Conservation (phyloP, 2,888 invertebrate genomes). For the Oxystoma pomonae region DNA sequence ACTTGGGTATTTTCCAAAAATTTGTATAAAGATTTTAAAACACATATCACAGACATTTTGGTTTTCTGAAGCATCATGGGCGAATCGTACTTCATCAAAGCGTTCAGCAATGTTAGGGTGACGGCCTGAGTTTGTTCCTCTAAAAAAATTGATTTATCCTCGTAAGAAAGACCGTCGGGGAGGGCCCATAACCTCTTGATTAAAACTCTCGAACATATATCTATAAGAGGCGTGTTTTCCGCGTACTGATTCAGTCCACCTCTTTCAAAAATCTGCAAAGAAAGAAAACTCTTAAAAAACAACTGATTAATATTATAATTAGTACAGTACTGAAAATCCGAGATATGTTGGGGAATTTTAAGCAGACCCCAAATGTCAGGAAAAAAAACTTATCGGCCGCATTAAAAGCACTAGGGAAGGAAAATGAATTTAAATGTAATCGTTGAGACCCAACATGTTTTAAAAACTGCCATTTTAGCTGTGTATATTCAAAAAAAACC, state of each 20-base stretch:
- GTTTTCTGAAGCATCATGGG: constrained; percentile 35
- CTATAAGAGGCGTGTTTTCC: constrained; percentile 46
- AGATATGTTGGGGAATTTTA: too few species aligned
- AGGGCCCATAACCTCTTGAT: constrained; percentile 32
- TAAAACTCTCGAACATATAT: constrained; percentile 27
- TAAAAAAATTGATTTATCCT: constrained; percentile 38
- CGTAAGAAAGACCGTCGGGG: constrained; percentile 35
- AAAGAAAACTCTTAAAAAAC: neutral
- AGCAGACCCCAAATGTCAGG: too few species aligned
- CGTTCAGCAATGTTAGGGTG: constrained; percentile 34
- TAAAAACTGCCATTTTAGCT: too few species aligned
- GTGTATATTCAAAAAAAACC: too few species aligned
- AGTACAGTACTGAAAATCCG: too few species aligned
- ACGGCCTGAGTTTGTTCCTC: constrained; percentile 39
- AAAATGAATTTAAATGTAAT: too few species aligned
- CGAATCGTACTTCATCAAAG: constrained; percentile 31
- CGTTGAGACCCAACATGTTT: too few species aligned
- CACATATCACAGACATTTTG: constrained; percentile 36
- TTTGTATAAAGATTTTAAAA: constrained; percentile 31
- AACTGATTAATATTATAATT: neutral
- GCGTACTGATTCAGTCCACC: constrained; percentile 58
- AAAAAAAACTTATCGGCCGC: too few species aligned
- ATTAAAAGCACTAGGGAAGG: too few species aligned
- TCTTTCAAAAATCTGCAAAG: constrained; percentile 57
- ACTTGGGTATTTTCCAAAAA: constrained; percentile 32